These are phyloP conservation scores for Agrochola circellaris DNA, from an alignment of 2,888 invertebrate genomes.

Conservation along the genomic window DNA sequence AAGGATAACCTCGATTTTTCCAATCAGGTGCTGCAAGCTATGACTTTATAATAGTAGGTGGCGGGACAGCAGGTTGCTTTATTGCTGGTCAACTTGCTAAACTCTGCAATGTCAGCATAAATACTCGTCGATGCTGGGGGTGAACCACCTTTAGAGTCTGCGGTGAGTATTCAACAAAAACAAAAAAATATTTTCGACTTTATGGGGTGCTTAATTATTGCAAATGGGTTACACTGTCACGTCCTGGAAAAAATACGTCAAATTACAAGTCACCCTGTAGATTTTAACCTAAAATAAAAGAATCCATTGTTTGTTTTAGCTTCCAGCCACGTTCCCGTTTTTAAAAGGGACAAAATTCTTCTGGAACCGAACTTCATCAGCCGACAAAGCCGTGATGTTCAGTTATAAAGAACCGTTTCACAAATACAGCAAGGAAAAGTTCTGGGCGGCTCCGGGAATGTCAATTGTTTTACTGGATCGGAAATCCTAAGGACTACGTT, in stretches of 20 bases:
- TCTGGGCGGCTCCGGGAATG: background rate
- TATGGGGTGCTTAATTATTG: too few relatives aligned
- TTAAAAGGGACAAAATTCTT: background rate
- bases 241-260: too few relatives aligned
- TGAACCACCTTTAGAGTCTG: too few relatives aligned
- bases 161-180: background rate
- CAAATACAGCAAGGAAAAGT: slow-evolving; percentile 1
- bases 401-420: background rate
- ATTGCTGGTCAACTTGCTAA: background rate
- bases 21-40: too few relatives aligned
- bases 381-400: background rate
- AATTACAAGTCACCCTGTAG: too few relatives aligned
- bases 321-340: background rate
- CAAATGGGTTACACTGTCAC: too few relatives aligned
- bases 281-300: too few relatives aligned
- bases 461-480: background rate
- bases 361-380: background rate
- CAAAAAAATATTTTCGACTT: background rate
- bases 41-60: too few relatives aligned
- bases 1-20: too few relatives aligned
- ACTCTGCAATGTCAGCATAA: background rate
- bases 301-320: background rate
- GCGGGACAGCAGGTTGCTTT: too few relatives aligned
- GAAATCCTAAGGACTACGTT: background rate
- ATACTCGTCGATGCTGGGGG: too few relatives aligned